Percentiles rank a stretch among this genome's conserved stretches.
These are phyloP conservation scores for Rhynchomys soricoides DNA, from an alignment of 2,113 vertebrate genomes.

Conservation along the genomic window DNA sequence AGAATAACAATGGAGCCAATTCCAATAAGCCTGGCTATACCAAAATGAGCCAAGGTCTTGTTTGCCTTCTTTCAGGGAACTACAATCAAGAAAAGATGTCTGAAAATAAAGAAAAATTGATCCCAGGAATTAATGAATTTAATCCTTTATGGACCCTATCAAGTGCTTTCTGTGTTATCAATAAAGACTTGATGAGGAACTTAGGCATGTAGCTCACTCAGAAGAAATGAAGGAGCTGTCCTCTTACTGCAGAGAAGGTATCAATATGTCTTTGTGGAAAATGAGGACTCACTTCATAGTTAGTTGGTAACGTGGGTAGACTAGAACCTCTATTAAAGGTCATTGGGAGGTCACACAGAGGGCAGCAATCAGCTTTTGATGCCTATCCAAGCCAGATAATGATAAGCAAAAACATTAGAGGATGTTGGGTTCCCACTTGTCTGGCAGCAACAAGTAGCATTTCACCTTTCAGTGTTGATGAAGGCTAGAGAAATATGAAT, in stretches of 20 bases:
- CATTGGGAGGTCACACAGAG: not conserved
- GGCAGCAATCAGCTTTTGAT: not conserved
- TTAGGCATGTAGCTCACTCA: accelerated
- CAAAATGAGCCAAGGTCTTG: accelerated
- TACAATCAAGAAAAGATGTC: too few species aligned
- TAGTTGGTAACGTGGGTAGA: not conserved
- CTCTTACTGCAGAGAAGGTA: accelerated
- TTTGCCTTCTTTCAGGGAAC: not conserved
- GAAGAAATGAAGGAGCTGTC: not conserved
- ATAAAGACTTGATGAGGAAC: accelerated
- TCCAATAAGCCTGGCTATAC: not conserved
- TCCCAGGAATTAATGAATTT: not conserved
- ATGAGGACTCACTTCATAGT: not conserved
- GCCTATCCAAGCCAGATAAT: accelerated
- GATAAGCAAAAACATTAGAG: accelerated
- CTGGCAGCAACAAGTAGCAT: not conserved
- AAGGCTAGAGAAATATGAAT: not conserved
- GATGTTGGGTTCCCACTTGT: accelerated
- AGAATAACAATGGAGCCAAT: not conserved
- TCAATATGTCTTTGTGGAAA: not conserved
- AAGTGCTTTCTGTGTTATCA: not conserved
- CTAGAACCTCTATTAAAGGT: not conserved
- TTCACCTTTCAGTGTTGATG: not conserved
- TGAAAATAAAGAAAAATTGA: not conserved
- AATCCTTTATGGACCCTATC: not conserved